These are phyloP conservation scores for Eulemur albifrons DNA, from an alignment of 2,797 vertebrate genomes.

Conservation along the genomic window DNA sequence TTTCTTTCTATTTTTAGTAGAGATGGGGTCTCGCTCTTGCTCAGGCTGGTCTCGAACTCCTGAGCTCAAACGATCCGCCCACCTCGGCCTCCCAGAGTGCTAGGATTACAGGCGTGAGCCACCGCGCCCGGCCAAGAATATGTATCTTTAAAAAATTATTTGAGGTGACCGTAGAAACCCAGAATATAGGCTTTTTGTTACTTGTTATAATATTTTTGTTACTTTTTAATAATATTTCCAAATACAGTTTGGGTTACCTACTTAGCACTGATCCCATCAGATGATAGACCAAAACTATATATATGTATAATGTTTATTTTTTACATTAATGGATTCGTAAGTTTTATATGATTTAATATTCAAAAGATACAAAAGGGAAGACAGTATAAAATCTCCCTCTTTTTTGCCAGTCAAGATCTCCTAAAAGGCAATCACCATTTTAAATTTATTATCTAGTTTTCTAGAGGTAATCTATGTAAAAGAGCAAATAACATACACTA, in stretches of 20 bases:
- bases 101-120: too few species aligned
- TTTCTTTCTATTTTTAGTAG: too few species aligned
- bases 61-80: too few species aligned
- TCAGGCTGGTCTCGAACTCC: too few species aligned
- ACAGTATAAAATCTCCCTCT: neutral
- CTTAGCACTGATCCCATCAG: conserved; percentile 7
- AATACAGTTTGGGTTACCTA: conserved; percentile 23
- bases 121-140: neutral
- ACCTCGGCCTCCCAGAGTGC: too few species aligned
- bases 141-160: conserved; percentile 44
- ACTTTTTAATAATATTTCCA: neutral
- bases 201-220: neutral
- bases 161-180: neutral
- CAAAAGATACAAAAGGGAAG: neutral
- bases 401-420: neutral
- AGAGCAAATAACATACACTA: neutral
- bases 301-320: neutral
- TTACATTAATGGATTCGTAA: neutral
- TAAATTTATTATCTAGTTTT: neutral
- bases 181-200: conserved; percentile 48
- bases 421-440: neutral
- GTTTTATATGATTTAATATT: conserved; percentile 14
- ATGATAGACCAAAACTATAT: neutral
- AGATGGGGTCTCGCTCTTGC: too few species aligned
- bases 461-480: neutral